Conservation (phyloP, 2,888 invertebrate genomes). For the Orchesellides sinensis region DNA sequence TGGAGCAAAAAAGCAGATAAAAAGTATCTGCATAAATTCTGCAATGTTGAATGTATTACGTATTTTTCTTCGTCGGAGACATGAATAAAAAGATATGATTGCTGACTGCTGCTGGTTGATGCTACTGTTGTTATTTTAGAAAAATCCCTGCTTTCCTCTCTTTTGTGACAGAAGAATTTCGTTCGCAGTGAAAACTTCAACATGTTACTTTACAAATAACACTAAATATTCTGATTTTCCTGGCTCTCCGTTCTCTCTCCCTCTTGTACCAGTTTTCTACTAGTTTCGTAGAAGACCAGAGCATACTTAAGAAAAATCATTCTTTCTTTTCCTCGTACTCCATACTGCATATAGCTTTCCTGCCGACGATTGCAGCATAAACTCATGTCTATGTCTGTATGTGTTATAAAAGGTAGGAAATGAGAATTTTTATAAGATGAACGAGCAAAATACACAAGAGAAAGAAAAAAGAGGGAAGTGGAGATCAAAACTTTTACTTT, state of each 20-base stretch:
- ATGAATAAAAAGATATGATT: slow-evolving; percentile 62
- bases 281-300: background rate
- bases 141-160: slow-evolving; percentile 4
- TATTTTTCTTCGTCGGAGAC: slow-evolving; percentile 30
- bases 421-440: slow-evolving; percentile 57
- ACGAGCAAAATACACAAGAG: slow-evolving; percentile 42
- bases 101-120: slow-evolving; percentile 36
- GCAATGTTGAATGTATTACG: background rate
- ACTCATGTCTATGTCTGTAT: background rate
- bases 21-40: slow-evolving; percentile 63
- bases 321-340: background rate
- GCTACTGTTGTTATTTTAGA: slow-evolving; percentile 52
- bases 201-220: background rate
- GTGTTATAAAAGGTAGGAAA: slow-evolving; percentile 50
- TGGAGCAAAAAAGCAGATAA: slow-evolving; percentile 59
- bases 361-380: slow-evolving; percentile 52
- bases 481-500: slow-evolving; percentile 64
- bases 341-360: background rate
- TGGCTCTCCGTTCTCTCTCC: background rate
- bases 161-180: slow-evolving; percentile 3
- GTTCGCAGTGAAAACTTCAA: background rate
- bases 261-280: background rate
- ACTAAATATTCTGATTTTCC: slow-evolving; percentile 24
- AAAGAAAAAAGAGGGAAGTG: slow-evolving; percentile 25
- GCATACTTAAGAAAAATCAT: background rate